Conservation (phyloP, 2,888 invertebrate species). For the Coelinius sp. region DNA sequence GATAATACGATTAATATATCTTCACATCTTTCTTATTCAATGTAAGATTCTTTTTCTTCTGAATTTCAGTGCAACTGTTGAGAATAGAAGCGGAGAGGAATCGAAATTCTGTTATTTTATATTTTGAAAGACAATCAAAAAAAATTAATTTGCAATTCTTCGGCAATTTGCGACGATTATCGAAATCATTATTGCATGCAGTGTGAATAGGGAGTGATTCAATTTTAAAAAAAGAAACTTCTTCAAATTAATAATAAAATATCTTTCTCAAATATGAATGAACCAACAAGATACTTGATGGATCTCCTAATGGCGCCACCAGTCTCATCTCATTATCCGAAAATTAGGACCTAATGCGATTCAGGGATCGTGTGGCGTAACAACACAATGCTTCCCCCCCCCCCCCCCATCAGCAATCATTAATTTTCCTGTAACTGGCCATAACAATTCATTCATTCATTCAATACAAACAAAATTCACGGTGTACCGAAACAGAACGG, state of each 20-base stretch:
- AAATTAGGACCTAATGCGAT: constrained; percentile 58
- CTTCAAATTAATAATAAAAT: not conserved
- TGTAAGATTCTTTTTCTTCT: not conserved
- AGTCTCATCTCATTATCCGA: constrained; percentile 59
- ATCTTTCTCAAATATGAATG: constrained; percentile 56
- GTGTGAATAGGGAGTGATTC: too few relatives aligned
- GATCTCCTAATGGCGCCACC: constrained; percentile 57
- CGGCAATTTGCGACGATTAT: too few relatives aligned
- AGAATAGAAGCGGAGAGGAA: too few relatives aligned
- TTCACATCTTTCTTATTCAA: not conserved
- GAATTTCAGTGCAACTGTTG: too few relatives aligned
- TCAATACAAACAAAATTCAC: not conserved
- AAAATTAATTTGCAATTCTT: too few relatives aligned
- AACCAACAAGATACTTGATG: constrained; percentile 52
- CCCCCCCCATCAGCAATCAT: constrained; percentile 1
- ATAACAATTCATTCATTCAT: constrained; percentile 19
- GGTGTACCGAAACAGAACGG: not conserved
- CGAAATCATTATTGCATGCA: too few relatives aligned
- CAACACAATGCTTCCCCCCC: not conserved
- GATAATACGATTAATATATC: constrained; percentile 45
- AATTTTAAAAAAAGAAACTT: not conserved
- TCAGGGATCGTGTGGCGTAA: constrained; percentile 11
- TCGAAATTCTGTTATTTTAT: too few relatives aligned
- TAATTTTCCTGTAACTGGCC: constrained; percentile 18
- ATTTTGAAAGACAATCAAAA: too few relatives aligned